These are phyloP conservation scores for Parnassius mnemosyne DNA, from an alignment of 2,888 invertebrate genomes.

Conservation along the genomic window DNA sequence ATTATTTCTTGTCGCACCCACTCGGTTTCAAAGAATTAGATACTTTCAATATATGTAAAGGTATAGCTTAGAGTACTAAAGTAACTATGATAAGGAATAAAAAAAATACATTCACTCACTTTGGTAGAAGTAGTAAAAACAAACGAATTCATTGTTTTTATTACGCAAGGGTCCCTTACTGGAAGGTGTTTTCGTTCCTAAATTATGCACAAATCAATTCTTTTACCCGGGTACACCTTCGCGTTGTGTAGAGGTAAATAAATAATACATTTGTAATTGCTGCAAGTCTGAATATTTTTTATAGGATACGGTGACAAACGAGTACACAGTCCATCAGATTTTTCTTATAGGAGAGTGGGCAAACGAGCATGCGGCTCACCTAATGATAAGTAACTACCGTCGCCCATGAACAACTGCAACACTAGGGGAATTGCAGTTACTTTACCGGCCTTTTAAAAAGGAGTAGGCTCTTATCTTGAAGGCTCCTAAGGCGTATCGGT, in stretches of 20 bases:
- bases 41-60: slow-evolving; percentile 6
- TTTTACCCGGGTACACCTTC: slow-evolving; percentile 63
- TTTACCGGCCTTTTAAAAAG: too few species aligned
- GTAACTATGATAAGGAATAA: slow-evolving; percentile 37
- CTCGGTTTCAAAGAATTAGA: slow-evolving; percentile 17
- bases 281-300: slow-evolving; percentile 46
- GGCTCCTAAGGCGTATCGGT: too few species aligned
- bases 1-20: slow-evolving; percentile 46
- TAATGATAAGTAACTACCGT: too few species aligned
- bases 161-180: slow-evolving; percentile 58
- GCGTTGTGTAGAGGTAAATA: slow-evolving; percentile 68
- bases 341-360: too few species aligned
- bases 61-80: slow-evolving; percentile 27
- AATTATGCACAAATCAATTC: slow-evolving; percentile 81
- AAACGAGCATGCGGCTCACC: too few species aligned
- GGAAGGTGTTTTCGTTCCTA: slow-evolving; percentile 72
- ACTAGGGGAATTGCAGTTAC: too few species aligned
- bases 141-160: slow-evolving; percentile 77
- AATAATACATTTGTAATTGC: slow-evolving; percentile 78
- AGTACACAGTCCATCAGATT: too few species aligned
- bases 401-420: too few species aligned
- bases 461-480: too few species aligned
- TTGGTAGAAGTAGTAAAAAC: slow-evolving; percentile 69
- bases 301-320: too few species aligned
- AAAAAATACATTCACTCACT: slow-evolving; percentile 58